Conservation (phyloP, 2,797 vertebrate species). For the Pseudochirops cupreus region DNA sequence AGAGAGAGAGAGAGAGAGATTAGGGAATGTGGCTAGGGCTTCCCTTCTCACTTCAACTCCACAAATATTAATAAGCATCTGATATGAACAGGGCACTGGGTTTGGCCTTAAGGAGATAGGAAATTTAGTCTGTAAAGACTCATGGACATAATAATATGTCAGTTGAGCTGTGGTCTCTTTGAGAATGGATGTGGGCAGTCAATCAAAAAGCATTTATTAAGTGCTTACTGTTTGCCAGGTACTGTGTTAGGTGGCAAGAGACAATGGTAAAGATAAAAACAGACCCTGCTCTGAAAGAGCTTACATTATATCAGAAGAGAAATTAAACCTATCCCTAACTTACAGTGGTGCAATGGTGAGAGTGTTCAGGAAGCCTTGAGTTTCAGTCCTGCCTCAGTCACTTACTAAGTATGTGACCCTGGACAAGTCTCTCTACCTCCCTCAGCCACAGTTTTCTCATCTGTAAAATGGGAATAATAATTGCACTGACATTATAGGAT, state of each 20-base stretch:
- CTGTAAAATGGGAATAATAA: not conserved
- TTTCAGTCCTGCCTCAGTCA: not conserved
- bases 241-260: not conserved
- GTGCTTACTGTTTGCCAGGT: not conserved
- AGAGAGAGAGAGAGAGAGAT: not conserved
- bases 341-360: not conserved
- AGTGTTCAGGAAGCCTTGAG: not conserved
- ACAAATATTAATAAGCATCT: not conserved
- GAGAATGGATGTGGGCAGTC: not conserved
- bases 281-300: not conserved
- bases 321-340: not conserved
- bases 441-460: not conserved
- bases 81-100: not conserved
- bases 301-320: not conserved
- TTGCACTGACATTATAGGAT: not conserved
- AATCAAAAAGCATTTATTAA: not conserved
- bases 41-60: not conserved
- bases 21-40: not conserved
- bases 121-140: not conserved
- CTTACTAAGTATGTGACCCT: not conserved
- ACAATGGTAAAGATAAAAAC: not conserved
- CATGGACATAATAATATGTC: not conserved
- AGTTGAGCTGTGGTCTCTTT: not conserved
- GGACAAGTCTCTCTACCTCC: not conserved
- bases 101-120: not conserved